A percentile compares a stretch with the other conserved stretches of the same genome.
Conservation (phyloP, 2,888 invertebrate genomes). For the Temnothorax rugatulus region DNA sequence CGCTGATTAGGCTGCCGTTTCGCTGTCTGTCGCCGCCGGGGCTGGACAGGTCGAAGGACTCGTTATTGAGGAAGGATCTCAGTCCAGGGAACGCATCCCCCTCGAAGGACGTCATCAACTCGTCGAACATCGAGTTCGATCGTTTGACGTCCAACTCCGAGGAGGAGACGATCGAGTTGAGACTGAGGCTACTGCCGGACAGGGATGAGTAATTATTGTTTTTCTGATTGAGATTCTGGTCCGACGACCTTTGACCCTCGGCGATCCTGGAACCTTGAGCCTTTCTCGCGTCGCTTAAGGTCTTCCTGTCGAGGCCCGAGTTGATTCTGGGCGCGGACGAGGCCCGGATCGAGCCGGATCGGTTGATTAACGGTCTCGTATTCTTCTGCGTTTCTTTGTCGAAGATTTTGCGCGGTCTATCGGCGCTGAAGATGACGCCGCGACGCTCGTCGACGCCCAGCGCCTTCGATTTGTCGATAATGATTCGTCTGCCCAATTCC, state of each 20-base stretch:
- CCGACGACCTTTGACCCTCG: slow-evolving; percentile 57
- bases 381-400: slow-evolving; percentile 73
- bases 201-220: slow-evolving; percentile 70
- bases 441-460: slow-evolving; percentile 71
- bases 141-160: slow-evolving; percentile 82
- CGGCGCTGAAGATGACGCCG: slow-evolving; percentile 63
- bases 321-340: slow-evolving; percentile 76
- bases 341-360: slow-evolving; percentile 78
- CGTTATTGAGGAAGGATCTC: slow-evolving; percentile 84
- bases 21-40: slow-evolving; percentile 63
- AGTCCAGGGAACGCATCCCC: slow-evolving; percentile 88
- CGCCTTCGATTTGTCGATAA: slow-evolving; percentile 82
- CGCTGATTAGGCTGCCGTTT: slow-evolving; percentile 78
- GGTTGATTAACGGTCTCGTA: slow-evolving; percentile 71
- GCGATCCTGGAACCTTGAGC: slow-evolving; percentile 11
- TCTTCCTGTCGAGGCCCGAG: slow-evolving; percentile 73
- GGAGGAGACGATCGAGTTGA: slow-evolving; percentile 80
- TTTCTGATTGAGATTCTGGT: slow-evolving; percentile 62
- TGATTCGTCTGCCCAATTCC: slow-evolving; percentile 78
- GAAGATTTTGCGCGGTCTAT: slow-evolving; percentile 71
- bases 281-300: slow-evolving; percentile 14
- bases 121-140: slow-evolving; percentile 87
- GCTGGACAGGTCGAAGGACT: slow-evolving; percentile 84
- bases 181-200: slow-evolving; percentile 80
- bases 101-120: slow-evolving; percentile 90